A percentile compares a stretch with the other conserved stretches of the same genome.
Conservation (phyloP, 1,140 invertebrate species). For the Drosophila arawakana region DNA sequence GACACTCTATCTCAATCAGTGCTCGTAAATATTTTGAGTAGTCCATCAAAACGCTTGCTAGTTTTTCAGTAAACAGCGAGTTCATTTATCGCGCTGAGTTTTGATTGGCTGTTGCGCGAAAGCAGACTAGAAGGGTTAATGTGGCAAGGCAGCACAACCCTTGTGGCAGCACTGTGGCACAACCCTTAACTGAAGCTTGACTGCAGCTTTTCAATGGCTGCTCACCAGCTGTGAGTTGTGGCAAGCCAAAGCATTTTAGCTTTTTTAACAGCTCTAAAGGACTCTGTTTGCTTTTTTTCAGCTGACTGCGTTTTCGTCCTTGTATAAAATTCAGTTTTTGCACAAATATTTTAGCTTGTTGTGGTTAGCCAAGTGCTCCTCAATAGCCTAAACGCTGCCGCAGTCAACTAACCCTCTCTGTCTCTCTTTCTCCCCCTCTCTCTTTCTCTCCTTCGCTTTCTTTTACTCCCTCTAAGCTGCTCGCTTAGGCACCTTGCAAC, state of each 20-base stretch:
- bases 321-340: conserved; percentile 30
- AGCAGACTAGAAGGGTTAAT: conserved; percentile 48
- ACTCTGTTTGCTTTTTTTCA: background rate
- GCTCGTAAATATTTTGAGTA: conserved; percentile 51
- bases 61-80: conserved; percentile 18
- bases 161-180: conserved; percentile 4
- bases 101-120: conserved; percentile 36
- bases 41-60: conserved; percentile 19
- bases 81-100: conserved; percentile 39
- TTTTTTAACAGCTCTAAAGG: background rate
- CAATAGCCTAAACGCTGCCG: too few relatives aligned
- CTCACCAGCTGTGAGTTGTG: conserved; percentile 34
- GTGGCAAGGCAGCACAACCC: conserved; percentile 22
- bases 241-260: conserved; percentile 37
- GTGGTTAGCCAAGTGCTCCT: conserved; percentile 32
- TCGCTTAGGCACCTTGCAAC: conserved; percentile 42
- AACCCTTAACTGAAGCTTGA: conserved; percentile 45
- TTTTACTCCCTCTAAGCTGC: conserved; percentile 33
- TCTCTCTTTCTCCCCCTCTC: background rate
- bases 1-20: background rate
- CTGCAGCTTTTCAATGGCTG: conserved; percentile 48
- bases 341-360: conserved; percentile 48
- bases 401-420: background rate
- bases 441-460: background rate
- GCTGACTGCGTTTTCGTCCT: conserved; percentile 10